These are phyloP conservation scores for Glyptemys insculpta DNA, from an alignment of 2,797 vertebrate genomes.

Conservation along the genomic window DNA sequence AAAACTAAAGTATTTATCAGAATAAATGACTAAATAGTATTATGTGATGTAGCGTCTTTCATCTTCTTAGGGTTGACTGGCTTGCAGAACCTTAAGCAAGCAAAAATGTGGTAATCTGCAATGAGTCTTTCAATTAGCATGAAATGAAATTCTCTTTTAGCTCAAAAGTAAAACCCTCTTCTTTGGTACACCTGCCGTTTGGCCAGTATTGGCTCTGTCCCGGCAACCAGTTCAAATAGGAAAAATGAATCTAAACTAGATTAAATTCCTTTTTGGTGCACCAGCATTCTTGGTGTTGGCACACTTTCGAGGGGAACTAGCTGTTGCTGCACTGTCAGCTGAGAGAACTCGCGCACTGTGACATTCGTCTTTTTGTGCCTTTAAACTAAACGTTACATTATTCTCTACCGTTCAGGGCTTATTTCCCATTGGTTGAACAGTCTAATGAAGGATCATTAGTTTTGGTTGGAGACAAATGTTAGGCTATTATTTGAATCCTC, in stretches of 20 bases:
- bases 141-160: neutral
- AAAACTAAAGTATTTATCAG: neutral
- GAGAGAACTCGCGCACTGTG: neutral
- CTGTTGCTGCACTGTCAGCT: neutral
- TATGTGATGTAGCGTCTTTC: neutral
- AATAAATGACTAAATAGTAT: neutral
- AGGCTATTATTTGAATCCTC: neutral
- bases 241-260: neutral
- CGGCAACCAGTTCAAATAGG: neutral
- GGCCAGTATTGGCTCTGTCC: neutral
- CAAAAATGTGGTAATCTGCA: neutral
- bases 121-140: neutral
- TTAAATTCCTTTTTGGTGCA: neutral
- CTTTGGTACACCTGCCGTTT: neutral
- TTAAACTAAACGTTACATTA: neutral
- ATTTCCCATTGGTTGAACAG: fast-evolving
- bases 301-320: neutral
- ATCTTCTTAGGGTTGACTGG: neutral
- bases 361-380: neutral
- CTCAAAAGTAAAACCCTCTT: neutral
- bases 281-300: neutral
- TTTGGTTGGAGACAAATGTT: neutral
- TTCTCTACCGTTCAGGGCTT: fast-evolving
- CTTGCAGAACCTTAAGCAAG: neutral
- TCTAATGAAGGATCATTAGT: fast-evolving